Evolutionary conservation across 2,888 invertebrate genomes (phyloP), one percentile per base, ranked within the genome.

Genomic region (Piscicola geometra): DNA sequence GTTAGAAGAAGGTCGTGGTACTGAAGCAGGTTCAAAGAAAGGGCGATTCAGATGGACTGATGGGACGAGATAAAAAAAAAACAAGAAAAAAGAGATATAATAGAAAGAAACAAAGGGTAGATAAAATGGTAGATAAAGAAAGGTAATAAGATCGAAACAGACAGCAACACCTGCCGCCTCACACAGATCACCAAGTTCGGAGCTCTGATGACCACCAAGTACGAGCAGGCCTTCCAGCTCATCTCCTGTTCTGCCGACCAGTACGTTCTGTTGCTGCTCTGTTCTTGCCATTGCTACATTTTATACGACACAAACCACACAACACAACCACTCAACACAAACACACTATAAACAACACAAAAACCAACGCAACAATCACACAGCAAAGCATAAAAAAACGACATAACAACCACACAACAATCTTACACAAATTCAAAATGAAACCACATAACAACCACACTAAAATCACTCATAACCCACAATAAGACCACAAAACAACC

Each of bases 181-280:
- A 3, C 60, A 33, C 71, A 73, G 73, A 64, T 36, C 21, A 64
- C 18, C 12, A 73, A 64, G n/a, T 36, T 35, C 52, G 73, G 73
- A 15, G 32, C 52, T 25, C 12, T 64, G 21, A 56, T 36, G 70
- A 84, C 85, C 78, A 85, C 85, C 79, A 82, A 81, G 76, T 78
- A 78, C 60, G 79, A 81, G 30, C 81, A 83, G 71, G 81, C 81
- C 77, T 80, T 81, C 75, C 85, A 86, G 79, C 77, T 86, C 21
- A 83, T 85, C 81, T 83, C 85, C 64, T 84, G 84, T 80, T 84
- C 85, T 35, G 81, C 82, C 66, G 86, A 86, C 77, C 81, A 85
- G 85, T 84, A 80, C 81, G 83, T 82, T 56, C 36, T 32, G 56
- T 25, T 80, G 85, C 84, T 77, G 81, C 81, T 77, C 81, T 85